These are phyloP conservation scores for Epinephelus moara DNA, from an alignment of 2,113 vertebrate genomes.

Conservation along the genomic window DNA sequence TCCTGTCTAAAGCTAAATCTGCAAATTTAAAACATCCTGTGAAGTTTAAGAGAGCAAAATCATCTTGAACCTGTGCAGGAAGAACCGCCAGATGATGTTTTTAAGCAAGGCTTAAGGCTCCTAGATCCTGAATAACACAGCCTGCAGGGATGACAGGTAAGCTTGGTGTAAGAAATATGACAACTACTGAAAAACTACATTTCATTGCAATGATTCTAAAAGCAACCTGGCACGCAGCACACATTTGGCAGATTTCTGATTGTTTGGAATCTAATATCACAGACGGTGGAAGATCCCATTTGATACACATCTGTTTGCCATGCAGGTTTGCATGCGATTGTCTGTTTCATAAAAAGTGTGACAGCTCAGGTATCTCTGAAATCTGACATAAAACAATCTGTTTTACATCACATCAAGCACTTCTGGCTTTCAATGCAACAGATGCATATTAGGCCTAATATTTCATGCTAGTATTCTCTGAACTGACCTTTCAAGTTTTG, in stretches of 20 bases:
- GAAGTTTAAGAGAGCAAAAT: not conserved
- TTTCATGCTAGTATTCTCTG: conserved; percentile 14
- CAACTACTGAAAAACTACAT: conserved; percentile 12
- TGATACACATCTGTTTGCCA: conserved; percentile 65
- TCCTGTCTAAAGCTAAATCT: not conserved
- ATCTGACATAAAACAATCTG: conserved; percentile 63
- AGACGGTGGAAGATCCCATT: conserved; percentile 38
- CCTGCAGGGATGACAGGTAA: not conserved
- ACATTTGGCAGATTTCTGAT: conserved; percentile 33
- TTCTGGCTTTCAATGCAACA: conserved; percentile 65
- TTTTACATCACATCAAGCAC: conserved; percentile 69
- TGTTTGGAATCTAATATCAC: conserved; percentile 44
- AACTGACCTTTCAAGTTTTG: conserved; percentile 17
- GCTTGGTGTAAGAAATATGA: not conserved
- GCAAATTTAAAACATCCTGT: not conserved
- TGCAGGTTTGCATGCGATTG: conserved; percentile 49
- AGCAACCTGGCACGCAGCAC: not conserved
- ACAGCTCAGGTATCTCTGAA: conserved; percentile 56
- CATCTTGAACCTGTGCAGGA: conserved; percentile 79
- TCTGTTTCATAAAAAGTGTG: conserved; percentile 49
- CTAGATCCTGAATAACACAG: not conserved
- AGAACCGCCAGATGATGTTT: conserved; percentile 22
- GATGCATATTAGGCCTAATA: conserved; percentile 29
- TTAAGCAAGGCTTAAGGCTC: not conserved
- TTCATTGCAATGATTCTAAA: conserved; percentile 16